Percentiles rank a stretch among this genome's conserved stretches.
Evolutionary conservation across 2,888 invertebrate genomes (phyloP).

Genomic region (Cynaeus angustus): DNA sequence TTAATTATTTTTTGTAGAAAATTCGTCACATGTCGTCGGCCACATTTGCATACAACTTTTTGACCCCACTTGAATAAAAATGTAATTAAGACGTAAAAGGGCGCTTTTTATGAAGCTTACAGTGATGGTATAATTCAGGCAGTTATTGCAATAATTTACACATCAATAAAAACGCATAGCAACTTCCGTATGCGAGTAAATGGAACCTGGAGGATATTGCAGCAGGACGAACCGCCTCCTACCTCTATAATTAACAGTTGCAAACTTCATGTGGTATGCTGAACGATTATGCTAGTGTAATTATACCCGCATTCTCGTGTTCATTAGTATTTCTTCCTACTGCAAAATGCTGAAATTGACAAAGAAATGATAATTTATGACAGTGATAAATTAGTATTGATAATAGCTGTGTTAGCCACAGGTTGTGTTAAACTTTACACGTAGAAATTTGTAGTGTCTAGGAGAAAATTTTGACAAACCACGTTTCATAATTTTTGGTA

Average conservation of each 20-base stretch:
- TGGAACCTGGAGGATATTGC: conserved; percentile 46
- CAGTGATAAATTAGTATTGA: conserved; percentile 38
- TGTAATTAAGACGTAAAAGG: conserved; percentile 31
- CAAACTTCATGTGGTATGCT: conserved; percentile 43
- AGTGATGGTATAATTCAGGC: conserved; percentile 29
- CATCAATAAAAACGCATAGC: conserved; percentile 25
- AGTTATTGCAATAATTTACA: conserved; percentile 45
- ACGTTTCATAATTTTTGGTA: no score
- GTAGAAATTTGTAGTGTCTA: not conserved
- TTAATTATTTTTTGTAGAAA: no score
- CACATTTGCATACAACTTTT: no score
- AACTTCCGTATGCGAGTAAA: conserved; percentile 43
- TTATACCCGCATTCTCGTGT: conserved; percentile 47
- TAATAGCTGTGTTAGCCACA: conserved; percentile 7
- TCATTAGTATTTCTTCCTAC: conserved; percentile 41
- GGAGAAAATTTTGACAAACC: no score
- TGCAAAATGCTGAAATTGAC: conserved; percentile 38
- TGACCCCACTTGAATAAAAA: conserved; percentile 1
- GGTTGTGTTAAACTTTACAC: conserved; percentile 3
- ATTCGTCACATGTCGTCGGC: no score
- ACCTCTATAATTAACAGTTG: conserved; percentile 46
- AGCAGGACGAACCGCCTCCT: conserved; percentile 46
- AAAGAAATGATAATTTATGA: conserved; percentile 42
- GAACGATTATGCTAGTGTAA: conserved; percentile 40
- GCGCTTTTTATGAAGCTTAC: conserved; percentile 3